phyloP scores from a whole-genome alignment of 2,888 invertebrate species.

The Poecilus cupreus region DNA sequence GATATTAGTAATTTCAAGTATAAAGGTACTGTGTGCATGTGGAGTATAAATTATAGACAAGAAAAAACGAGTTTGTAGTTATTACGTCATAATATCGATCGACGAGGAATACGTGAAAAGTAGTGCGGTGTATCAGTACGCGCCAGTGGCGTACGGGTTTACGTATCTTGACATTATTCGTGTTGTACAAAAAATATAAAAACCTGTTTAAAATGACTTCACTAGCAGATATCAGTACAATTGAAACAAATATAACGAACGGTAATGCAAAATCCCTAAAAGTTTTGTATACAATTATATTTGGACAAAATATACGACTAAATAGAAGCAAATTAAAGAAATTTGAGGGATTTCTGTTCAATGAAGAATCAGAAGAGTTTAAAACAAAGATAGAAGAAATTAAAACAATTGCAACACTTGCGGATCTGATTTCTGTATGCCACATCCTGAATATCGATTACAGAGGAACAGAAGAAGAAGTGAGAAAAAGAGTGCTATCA shows the following conservation, averaged over 20 bases:
- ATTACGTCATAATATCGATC: too few relatives aligned
- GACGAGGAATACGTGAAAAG: too few relatives aligned
- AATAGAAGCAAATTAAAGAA: slow-evolving; percentile 4
- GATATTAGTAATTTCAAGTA: neutral
- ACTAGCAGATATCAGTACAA: neutral
- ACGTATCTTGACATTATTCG: neutral
- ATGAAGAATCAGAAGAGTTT: too few relatives aligned
- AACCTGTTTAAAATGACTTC: neutral
- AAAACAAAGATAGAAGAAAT: neutral
- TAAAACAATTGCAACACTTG: neutral
- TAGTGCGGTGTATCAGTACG: too few relatives aligned
- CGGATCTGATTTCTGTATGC: slow-evolving; percentile 7
- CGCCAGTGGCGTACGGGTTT: too few relatives aligned
- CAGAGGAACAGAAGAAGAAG: neutral
- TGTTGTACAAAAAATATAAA: too few relatives aligned
- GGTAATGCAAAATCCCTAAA: neutral
- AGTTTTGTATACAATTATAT: neutral
- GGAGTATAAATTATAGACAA: neutral
- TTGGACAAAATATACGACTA: neutral
- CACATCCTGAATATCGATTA: slow-evolving; percentile 12
- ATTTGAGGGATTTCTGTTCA: too few relatives aligned
- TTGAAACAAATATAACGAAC: neutral
- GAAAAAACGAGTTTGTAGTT: too few relatives aligned
- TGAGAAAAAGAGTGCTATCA: neutral
- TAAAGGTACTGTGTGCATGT: neutral